Base-by-base conservation (phyloP, 1,140 invertebrate genomes). In the Coelopa frigida region DNA sequence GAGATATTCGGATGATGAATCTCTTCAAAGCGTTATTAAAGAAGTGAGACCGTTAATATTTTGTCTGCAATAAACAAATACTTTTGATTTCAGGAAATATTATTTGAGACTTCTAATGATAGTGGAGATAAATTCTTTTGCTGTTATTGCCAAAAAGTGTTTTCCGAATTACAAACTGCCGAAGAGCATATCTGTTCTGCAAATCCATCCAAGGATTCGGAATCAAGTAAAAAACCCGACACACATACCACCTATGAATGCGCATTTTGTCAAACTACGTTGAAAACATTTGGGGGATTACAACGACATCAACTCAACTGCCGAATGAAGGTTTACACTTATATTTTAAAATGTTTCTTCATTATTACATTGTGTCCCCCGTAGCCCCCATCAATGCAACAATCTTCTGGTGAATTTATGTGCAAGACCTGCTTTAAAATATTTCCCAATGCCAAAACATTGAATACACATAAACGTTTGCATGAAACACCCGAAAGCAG, bases 121-220 rank as follows among this genome's bases (percentile, higher is more conserved):
- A 40, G 44, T 39, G 27, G 51, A 0, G 58, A 66, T 22, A 54
- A 58, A 11, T 66, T 66, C 35, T 62, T 63, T 32, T 66, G 62
- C 39, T 66, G 58, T 23, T 58, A 66, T 29, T 66, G 62, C 18
- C 62, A 59, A 15, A 50, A 45, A 38, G 57, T 66, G 44, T 66
- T 63, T 11, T 53, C 55, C 6, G 61, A 60, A 15, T 51, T 59
- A 2, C 44, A 39, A 18, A 50, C 44, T 5, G 63, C 63, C 3
- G 63, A 67, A 38, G 50, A 61, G 8, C 60, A 67, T 33, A 49
- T 51, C 5, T 66, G 60, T 18, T 29, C 70, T 7, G 29, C 18
- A 33, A 24, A 42, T n/a, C 5, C 20, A n/a, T 5, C 23, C 8
- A 27, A 20, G 10, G 36, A 7, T 18, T 27, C 22, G 40, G 12